Conservation (phyloP, 2,113 vertebrate species). For the Bettongia penicillata region DNA sequence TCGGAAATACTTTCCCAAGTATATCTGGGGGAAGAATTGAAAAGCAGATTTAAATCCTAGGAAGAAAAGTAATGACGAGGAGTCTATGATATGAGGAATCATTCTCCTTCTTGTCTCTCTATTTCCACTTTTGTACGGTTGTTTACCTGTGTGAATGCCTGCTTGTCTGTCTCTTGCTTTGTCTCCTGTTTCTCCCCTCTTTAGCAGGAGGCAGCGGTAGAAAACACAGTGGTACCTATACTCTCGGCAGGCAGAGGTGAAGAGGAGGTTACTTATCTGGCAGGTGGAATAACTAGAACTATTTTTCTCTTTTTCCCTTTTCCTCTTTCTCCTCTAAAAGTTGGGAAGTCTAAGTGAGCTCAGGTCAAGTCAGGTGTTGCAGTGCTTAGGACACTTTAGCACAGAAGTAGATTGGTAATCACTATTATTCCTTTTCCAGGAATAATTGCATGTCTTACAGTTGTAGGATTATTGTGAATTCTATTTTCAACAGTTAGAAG, state of each 20-base stretch:
- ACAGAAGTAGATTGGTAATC: neutral
- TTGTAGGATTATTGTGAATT: neutral
- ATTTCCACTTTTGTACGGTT: neutral
- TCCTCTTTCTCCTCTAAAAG: neutral
- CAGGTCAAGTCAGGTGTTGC: neutral
- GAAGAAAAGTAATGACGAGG: neutral
- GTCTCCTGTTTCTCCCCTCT: neutral
- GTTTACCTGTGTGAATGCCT: neutral
- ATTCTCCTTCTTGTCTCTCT: neutral
- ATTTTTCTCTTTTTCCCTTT: neutral
- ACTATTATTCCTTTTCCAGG: neutral
- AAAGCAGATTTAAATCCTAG: neutral
- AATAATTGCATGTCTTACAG: neutral
- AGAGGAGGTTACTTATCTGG: neutral
- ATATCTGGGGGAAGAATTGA: neutral
- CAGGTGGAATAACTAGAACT: neutral
- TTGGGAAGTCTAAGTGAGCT: neutral
- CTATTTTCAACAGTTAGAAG: neutral
- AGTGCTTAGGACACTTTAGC: neutral
- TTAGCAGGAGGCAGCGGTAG: neutral
- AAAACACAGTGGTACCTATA: neutral
- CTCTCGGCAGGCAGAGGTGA: neutral
- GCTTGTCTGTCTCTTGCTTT: neutral
- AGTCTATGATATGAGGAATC: neutral
- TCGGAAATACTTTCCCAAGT: neutral